A percentile compares a stretch with the other conserved stretches of the same genome.
phyloP scores from a whole-genome alignment of 2,113 vertebrate species.

The Nestor notabilis region DNA sequence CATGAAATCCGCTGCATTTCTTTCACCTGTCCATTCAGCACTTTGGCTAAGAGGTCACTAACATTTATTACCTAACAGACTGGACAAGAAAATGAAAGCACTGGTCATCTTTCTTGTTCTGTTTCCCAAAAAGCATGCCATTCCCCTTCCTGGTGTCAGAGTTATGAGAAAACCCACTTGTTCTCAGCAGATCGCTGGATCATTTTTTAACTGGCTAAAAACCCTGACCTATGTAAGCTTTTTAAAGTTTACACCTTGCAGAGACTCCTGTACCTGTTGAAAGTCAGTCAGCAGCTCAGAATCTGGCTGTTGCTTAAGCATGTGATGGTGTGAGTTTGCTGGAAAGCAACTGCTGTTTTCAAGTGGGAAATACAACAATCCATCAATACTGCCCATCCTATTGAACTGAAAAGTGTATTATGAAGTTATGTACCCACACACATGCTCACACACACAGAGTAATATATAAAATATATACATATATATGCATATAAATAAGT shows the following conservation, averaged over 20 bases:
- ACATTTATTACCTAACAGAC: neutral
- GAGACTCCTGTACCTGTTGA: neutral
- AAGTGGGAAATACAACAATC: neutral
- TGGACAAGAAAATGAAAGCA: neutral
- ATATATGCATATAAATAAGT: neutral
- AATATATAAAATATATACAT: neutral
- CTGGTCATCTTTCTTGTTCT: neutral
- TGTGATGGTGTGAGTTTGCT: neutral
- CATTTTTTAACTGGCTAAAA: neutral
- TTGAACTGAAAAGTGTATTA: neutral
- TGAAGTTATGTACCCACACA: neutral
- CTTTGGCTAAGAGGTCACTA: neutral
- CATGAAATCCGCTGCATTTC: neutral
- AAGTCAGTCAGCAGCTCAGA: neutral
- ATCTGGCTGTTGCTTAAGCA: neutral
- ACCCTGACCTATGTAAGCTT: neutral
- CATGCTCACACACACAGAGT: accelerated
- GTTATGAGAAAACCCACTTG: neutral
- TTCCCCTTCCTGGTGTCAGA: neutral
- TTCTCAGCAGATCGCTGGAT: neutral
- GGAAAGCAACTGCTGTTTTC: neutral
- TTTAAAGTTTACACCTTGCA: neutral
- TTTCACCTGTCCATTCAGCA: neutral
- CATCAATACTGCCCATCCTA: neutral
- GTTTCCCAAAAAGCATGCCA: neutral